A percentile compares a stretch with the other conserved stretches of the same genome.
phyloP scores from a whole-genome alignment of 2,888 invertebrate genomes.

The Parthenolecanium corni region DNA sequence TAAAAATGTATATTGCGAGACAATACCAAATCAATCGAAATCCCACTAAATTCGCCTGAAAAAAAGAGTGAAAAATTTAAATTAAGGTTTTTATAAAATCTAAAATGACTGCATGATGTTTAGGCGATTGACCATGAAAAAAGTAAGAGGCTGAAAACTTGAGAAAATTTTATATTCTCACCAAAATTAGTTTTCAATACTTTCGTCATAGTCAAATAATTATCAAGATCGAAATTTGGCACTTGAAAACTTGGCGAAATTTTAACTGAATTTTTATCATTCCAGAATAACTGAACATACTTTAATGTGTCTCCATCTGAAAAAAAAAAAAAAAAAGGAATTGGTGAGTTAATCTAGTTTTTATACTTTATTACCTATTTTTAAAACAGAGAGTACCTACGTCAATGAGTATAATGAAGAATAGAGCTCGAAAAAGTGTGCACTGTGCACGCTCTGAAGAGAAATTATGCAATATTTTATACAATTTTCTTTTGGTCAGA shows the following conservation, averaged over 20 bases:
- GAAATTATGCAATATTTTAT: no score
- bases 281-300: background rate
- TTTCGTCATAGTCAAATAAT: background rate
- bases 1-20: background rate
- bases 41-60: background rate
- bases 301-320: background rate
- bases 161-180: background rate
- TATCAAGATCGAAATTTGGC: background rate
- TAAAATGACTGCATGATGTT: no score
- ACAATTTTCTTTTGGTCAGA: no score
- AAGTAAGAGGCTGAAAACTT: background rate
- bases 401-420: no score
- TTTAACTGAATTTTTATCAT: background rate
- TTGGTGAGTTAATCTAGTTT: background rate
- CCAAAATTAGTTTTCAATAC: background rate
- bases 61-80: conserved; percentile 3
- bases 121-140: background rate
- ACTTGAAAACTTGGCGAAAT: background rate
- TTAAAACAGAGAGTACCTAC: no score
- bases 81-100: no score
- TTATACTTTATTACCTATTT: no score
- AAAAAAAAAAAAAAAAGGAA: background rate
- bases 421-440: no score
- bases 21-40: background rate
- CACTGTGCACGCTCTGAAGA: no score